A percentile compares a stretch with the other conserved stretches of the same genome.
Conservation (phyloP, 1,140 invertebrate genomes). For the Metopolophium dirhodum region DNA sequence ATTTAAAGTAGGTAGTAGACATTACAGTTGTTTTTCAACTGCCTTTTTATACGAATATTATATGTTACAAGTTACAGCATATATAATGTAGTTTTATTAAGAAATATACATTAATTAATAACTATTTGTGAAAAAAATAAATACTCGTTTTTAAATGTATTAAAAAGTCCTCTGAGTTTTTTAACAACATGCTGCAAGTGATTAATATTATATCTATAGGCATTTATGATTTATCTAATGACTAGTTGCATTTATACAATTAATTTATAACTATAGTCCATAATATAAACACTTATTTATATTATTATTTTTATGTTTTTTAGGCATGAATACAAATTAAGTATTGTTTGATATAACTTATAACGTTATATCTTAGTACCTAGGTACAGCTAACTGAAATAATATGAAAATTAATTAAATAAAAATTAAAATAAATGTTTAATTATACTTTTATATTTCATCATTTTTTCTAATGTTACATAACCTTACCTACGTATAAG, state of each 20-base stretch:
- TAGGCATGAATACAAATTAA: background rate
- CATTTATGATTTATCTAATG: background rate
- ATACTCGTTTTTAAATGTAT: background rate
- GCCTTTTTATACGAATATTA: background rate
- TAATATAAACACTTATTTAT: background rate
- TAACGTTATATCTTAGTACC: background rate
- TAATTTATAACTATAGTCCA: background rate
- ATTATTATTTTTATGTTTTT: no score
- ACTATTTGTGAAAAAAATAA: background rate
- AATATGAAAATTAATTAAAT: background rate
- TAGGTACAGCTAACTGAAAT: background rate
- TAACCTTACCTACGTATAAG: background rate
- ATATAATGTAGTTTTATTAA: background rate
- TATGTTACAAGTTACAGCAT: background rate
- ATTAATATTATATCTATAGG: background rate
- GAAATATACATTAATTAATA: background rate
- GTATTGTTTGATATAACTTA: no score
- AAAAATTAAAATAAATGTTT: background rate
- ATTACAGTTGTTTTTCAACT: background rate
- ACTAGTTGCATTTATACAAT: background rate
- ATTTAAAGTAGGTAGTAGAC: background rate
- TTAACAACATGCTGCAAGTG: background rate
- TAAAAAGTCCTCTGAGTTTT: background rate
- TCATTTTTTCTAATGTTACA: background rate
- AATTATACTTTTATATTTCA: background rate